Conservation (phyloP, 2,888 invertebrate genomes). For the Amaurobius ferox region DNA sequence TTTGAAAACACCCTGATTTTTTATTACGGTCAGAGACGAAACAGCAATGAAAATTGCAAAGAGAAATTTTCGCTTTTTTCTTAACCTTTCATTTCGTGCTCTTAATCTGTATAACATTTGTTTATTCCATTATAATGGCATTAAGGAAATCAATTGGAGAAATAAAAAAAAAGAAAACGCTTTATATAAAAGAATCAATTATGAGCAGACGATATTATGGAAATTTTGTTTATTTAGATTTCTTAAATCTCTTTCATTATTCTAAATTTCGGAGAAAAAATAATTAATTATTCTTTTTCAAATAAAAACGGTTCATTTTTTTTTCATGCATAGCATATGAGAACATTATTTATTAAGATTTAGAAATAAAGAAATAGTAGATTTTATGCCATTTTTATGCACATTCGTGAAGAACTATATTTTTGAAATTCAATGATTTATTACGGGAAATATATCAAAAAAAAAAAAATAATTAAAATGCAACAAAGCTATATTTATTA, state of each 20-base stretch:
- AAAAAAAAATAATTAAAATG: no score
- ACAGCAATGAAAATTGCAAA: constrained; percentile 20
- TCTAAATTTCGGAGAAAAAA: neutral
- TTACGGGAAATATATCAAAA: no score
- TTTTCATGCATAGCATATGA: neutral
- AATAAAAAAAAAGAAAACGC: neutral
- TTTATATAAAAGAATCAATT: constrained; percentile 12
- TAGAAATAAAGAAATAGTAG: no score
- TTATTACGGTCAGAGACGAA: constrained; percentile 1
- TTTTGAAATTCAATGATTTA: no score
- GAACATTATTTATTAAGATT: no score
- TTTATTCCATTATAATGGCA: constrained; percentile 6
- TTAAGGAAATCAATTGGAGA: constrained; percentile 3
- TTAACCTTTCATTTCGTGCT: neutral
- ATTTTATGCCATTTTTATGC: no score
- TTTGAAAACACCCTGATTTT: neutral
- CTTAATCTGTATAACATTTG: constrained; percentile 1
- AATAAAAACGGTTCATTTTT: neutral
- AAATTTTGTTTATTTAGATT: constrained; percentile 11
- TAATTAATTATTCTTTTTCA: constrained; percentile 12
- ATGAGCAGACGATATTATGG: constrained; percentile 4
- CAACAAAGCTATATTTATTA: no score
- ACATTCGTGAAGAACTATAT: no score
- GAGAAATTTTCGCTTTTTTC: constrained; percentile 5
- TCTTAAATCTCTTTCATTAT: constrained; percentile 1